Evolutionary conservation across 2,888 invertebrate species (phyloP).

Genomic region (Theristus sp.): DNA sequence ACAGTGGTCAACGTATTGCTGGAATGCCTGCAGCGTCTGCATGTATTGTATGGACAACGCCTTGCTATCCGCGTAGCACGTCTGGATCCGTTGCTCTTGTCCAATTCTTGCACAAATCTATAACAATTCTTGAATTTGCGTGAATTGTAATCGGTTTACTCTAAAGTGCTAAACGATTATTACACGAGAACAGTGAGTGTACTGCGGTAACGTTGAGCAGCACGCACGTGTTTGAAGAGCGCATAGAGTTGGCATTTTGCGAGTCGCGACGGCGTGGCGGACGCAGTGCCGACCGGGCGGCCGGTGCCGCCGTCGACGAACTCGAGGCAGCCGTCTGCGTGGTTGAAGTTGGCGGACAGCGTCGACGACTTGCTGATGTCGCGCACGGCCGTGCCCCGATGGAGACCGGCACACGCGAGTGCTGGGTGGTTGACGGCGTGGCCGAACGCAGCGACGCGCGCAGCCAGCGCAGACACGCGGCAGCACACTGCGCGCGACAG

Average conservation of each 20-base stretch:
- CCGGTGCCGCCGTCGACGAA: not conserved
- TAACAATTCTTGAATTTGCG: too few relatives aligned
- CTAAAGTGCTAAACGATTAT: too few relatives aligned
- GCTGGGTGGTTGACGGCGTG: not conserved
- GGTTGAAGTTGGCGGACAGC: not conserved
- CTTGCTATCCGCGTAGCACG: not conserved
- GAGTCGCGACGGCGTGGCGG: not conserved
- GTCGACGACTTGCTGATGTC: not conserved
- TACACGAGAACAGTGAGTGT: too few relatives aligned
- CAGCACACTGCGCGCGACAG: slow-evolving; percentile 4
- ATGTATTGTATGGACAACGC: not conserved
- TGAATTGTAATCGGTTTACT: too few relatives aligned
- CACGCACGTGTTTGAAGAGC: not conserved
- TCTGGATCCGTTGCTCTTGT: too few relatives aligned
- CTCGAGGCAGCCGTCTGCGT: not conserved
- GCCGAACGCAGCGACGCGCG: not conserved
- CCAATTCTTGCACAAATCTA: too few relatives aligned
- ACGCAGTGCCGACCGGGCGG: too few relatives aligned
- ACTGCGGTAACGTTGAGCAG: too few relatives aligned
- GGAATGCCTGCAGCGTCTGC: not conserved
- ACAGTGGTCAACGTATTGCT: not conserved
- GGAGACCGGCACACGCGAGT: not conserved
- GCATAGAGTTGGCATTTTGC: not conserved
- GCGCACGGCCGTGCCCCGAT: not conserved
- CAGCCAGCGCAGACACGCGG: not conserved